These are phyloP conservation scores for Myotis findleyi DNA, from an alignment of 2,797 vertebrate genomes.

Conservation along the genomic window DNA sequence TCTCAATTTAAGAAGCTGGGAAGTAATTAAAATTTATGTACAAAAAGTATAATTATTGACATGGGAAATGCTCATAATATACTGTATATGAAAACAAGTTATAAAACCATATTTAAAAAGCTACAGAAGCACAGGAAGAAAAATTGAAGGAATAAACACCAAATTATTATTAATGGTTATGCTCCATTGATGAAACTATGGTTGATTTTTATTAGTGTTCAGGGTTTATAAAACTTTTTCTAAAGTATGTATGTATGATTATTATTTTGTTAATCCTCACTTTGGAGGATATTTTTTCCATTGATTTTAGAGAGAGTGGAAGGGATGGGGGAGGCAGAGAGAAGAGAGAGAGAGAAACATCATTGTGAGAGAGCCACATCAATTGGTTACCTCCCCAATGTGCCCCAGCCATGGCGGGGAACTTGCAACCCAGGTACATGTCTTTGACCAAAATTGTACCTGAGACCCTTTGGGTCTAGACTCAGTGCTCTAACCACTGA, in stretches of 20 bases:
- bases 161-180: constrained; percentile 10
- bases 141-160: not conserved
- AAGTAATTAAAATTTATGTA: constrained; percentile 22
- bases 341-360: too few species aligned
- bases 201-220: not conserved
- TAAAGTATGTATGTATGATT: not conserved
- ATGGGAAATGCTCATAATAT: not conserved
- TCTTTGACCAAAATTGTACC: too few species aligned
- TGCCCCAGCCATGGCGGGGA: too few species aligned
- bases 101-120: constrained; percentile 11
- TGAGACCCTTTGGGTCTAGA: too few species aligned
- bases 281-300: too few species aligned
- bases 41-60: not conserved
- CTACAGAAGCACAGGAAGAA: not conserved
- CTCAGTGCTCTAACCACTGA: too few species aligned
- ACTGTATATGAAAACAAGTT: constrained; percentile 26
- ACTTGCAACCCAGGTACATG: too few species aligned
- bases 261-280: too few species aligned
- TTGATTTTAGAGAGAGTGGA: too few species aligned
- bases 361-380: too few species aligned
- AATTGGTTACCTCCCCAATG: too few species aligned
- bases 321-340: too few species aligned
- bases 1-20: constrained; percentile 1
- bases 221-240: not conserved
- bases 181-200: not conserved